Conservation (phyloP, 2,888 invertebrate species). For the Acanthosepion esculentum region DNA sequence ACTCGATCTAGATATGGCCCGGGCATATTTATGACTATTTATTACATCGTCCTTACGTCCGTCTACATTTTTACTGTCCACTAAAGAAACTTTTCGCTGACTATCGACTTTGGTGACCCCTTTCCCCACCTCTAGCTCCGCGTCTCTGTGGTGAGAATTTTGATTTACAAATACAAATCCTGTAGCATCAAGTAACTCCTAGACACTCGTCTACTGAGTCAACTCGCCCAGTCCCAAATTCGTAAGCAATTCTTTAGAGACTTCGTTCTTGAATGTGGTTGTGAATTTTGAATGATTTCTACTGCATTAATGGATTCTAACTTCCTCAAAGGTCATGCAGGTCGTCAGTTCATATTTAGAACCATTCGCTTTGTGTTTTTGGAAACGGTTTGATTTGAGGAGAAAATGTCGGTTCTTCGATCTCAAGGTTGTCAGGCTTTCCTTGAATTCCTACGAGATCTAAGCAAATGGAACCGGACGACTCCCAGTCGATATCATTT, state of each 20-base stretch:
- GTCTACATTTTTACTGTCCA: not conserved
- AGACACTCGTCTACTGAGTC: not conserved
- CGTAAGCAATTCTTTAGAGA: not conserved
- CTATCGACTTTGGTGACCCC: not conserved
- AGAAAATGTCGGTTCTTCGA: not conserved
- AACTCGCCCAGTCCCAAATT: not conserved
- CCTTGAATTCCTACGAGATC: not conserved
- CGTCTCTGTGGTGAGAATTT: not conserved
- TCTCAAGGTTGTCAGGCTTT: not conserved
- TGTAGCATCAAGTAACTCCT: not conserved
- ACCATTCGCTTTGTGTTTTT: not conserved
- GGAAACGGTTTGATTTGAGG: not conserved
- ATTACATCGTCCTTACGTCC: not conserved
- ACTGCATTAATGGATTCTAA: not conserved
- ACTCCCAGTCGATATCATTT: not conserved
- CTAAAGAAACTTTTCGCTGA: not conserved
- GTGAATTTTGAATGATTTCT: not conserved
- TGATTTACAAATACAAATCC: conserved; percentile 15
- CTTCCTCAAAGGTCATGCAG: not conserved
- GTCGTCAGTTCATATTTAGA: not conserved
- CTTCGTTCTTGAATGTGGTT: not conserved
- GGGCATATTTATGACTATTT: not conserved
- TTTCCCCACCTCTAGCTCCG: not conserved
- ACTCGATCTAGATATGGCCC: not conserved
- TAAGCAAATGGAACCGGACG: not conserved